A percentile compares a stretch with the other conserved stretches of the same genome.
Conservation (phyloP, 2,113 vertebrate species). For the Cyanocitta stelleri region DNA sequence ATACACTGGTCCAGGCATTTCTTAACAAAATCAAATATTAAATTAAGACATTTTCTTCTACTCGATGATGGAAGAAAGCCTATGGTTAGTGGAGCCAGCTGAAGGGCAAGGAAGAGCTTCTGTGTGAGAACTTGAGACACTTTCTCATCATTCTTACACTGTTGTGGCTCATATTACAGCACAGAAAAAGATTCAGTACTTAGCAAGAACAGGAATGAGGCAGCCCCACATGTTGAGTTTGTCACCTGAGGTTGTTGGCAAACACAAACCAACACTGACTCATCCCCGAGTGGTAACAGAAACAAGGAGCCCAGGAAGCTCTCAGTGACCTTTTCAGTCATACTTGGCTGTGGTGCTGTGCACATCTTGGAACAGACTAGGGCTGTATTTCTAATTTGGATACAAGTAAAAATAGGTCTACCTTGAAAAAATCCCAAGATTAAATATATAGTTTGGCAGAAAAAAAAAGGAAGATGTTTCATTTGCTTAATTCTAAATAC, state of each 20-base stretch:
- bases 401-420: background rate
- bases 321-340: background rate
- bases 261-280: background rate
- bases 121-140: accelerated
- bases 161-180: background rate
- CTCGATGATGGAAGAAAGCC: background rate
- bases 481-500: background rate
- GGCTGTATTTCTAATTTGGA: background rate
- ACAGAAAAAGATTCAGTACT: background rate
- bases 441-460: background rate
- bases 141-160: background rate
- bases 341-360: background rate
- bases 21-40: background rate
- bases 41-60: background rate
- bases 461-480: background rate
- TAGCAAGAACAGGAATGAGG: background rate
- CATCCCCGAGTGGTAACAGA: background rate
- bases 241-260: background rate
- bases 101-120: background rate
- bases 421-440: background rate
- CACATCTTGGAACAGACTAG: background rate
- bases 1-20: background rate
- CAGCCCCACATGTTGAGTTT: background rate
- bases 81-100: background rate
- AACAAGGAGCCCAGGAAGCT: background rate